Conservation (phyloP, 2,888 invertebrate species). For the Meteorus colon region DNA sequence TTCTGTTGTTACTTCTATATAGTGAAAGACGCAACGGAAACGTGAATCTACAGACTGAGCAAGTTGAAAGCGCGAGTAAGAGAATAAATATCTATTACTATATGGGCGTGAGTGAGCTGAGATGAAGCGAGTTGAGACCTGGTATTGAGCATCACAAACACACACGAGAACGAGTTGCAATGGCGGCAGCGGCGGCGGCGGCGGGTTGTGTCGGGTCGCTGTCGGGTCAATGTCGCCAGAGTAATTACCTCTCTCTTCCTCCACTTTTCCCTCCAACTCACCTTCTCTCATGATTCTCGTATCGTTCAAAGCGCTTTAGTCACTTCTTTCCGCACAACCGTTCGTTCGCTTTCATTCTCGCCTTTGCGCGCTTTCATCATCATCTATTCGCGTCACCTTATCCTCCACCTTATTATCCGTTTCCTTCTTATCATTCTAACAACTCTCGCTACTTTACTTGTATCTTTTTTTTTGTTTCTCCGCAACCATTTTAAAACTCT, state of each 20-base stretch:
- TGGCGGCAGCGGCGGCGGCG: not conserved
- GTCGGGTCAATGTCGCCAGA: constrained; percentile 71
- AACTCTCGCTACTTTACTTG: not conserved
- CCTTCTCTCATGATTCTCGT: constrained; percentile 29
- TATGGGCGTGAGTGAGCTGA: not conserved
- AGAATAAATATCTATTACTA: not conserved
- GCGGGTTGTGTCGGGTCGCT: constrained; percentile 62
- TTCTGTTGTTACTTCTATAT: not conserved
- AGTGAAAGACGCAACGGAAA: not conserved
- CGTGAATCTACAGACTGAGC: not conserved
- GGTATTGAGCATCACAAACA: not conserved
- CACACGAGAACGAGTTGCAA: not conserved
- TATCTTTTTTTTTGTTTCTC: constrained; percentile 19
- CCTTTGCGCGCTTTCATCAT: constrained; percentile 39
- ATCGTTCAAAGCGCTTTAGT: not conserved
- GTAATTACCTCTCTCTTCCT: constrained; percentile 65
- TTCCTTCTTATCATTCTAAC: not conserved
- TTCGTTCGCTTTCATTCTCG: constrained; percentile 38
- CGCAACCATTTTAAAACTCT: too few species aligned
- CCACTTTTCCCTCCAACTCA: constrained; percentile 38
- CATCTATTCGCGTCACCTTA: constrained; percentile 31
- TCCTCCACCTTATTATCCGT: not conserved
- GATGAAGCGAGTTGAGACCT: not conserved
- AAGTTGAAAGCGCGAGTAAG: constrained; percentile 9
- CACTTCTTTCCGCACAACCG: constrained; percentile 33